A percentile compares a stretch with the other conserved stretches of the same genome.
Evolutionary conservation across 1,140 invertebrate species (phyloP).

Genomic region (Drosophila albomicans): DNA sequence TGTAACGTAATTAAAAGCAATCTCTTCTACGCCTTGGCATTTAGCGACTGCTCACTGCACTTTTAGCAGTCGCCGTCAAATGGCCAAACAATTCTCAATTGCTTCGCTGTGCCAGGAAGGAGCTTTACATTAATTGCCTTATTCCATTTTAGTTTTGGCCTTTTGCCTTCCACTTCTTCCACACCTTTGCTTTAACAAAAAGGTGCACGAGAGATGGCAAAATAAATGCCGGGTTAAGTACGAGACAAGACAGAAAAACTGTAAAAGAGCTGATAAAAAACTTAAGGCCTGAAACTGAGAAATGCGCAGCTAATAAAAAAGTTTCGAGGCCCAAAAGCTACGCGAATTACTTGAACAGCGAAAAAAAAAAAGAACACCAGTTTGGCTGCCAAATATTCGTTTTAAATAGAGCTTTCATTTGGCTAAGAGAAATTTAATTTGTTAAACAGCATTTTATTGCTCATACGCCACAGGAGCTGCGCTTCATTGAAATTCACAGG

Average conservation of each 20-base stretch:
- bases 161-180: constrained; percentile 25
- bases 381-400: background rate
- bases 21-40: constrained; percentile 14
- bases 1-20: constrained; percentile 72
- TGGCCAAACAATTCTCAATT: constrained; percentile 62
- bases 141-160: constrained; percentile 57
- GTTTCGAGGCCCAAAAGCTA: constrained; percentile 23
- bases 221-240: constrained; percentile 64
- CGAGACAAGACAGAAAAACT: constrained; percentile 42
- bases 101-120: constrained; percentile 56
- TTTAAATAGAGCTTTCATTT: constrained; percentile 2
- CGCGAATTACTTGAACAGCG: constrained; percentile 51
- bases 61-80: constrained; percentile 44
- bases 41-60: constrained; percentile 22
- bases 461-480: background rate
- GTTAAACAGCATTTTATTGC: background rate
- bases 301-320: constrained; percentile 69
- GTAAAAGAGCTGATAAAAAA: constrained; percentile 73
- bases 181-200: constrained; percentile 39
- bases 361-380: background rate
- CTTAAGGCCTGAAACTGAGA: constrained; percentile 48
- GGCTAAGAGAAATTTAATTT: background rate
- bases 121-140: constrained; percentile 75
- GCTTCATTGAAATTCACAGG: background rate
- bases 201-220: constrained; percentile 23